Evolutionary conservation across 1,140 invertebrate genomes (phyloP).

Genomic region (Euura lappo): DNA sequence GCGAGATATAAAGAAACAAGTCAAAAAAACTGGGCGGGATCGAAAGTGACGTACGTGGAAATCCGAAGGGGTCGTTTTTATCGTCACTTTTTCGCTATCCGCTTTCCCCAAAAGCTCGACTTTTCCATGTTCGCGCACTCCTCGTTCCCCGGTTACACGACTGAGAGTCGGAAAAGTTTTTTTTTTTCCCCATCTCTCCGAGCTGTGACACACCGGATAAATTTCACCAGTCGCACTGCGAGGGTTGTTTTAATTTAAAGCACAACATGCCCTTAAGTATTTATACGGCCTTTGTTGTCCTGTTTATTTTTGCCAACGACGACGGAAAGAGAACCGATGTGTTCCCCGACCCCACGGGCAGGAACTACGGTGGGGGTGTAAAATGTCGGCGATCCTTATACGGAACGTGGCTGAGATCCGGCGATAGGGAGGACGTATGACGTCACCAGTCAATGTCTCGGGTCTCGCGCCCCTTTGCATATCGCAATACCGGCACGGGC

Average conservation of each 20-base stretch:
- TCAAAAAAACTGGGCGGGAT: background rate
- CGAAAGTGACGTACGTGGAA: background rate
- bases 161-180: too few relatives aligned
- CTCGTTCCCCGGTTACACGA: too few relatives aligned
- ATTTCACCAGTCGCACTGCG: background rate
- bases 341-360: too few relatives aligned
- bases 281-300: background rate
- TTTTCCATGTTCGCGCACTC: too few relatives aligned
- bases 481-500: too few relatives aligned
- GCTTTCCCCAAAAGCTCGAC: background rate
- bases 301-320: background rate
- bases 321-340: background rate
- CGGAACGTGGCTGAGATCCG: slow-evolving; percentile 38
- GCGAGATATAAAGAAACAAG: too few relatives aligned
- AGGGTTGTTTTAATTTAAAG: background rate
- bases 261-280: background rate
- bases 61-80: background rate
- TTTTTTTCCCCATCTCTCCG: too few relatives aligned
- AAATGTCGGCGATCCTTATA: slow-evolving; percentile 27
- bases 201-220: background rate
- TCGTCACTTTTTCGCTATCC: background rate
- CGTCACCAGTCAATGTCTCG: slow-evolving; percentile 4
- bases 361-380: background rate
- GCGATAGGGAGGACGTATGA: slow-evolving; percentile 9
- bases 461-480: background rate